Percentiles rank a stretch among this genome's conserved stretches.
Evolutionary conservation across 2,113 vertebrate genomes (phyloP).

Genomic region (Mastomys natalensis): DNA sequence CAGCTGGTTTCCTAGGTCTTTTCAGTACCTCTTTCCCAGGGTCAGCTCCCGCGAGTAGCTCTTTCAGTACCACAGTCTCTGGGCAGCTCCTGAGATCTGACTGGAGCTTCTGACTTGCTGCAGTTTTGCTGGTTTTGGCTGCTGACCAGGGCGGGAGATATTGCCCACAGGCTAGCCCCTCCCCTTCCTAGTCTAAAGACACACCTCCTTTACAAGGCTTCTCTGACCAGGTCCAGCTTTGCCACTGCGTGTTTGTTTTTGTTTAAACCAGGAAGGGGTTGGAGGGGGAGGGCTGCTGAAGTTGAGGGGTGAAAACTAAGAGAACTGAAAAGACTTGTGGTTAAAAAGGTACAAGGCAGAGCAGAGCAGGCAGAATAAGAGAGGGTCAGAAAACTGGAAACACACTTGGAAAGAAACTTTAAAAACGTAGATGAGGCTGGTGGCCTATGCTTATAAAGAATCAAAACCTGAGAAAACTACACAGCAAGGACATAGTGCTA

Average conservation of each 20-base stretch:
- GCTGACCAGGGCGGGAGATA: slow-evolving; percentile 62
- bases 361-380: not conserved
- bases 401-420: not conserved
- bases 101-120: not conserved
- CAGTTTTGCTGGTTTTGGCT: slow-evolving; percentile 72
- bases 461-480: not conserved
- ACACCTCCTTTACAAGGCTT: slow-evolving; percentile 58
- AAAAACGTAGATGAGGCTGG: not conserved
- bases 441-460: not conserved
- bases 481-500: not conserved
- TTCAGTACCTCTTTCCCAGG: slow-evolving; percentile 73
- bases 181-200: slow-evolving; percentile 65
- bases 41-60: slow-evolving; percentile 52
- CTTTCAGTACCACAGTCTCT: slow-evolving; percentile 82
- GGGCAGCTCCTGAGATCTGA: slow-evolving; percentile 80
- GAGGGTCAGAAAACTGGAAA: not conserved
- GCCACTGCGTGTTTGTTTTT: not conserved
- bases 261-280: not conserved
- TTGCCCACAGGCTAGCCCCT: slow-evolving; percentile 59
- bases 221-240: slow-evolving; percentile 11
- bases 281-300: not conserved
- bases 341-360: slow-evolving; percentile 32
- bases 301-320: slow-evolving; percentile 18
- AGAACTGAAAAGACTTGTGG: not conserved
- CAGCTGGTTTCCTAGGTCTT: not conserved